Evolutionary conservation across 2,888 invertebrate genomes (phyloP), one percentile per base, ranked within the genome.

Genomic region (Beris chalybata): DNA sequence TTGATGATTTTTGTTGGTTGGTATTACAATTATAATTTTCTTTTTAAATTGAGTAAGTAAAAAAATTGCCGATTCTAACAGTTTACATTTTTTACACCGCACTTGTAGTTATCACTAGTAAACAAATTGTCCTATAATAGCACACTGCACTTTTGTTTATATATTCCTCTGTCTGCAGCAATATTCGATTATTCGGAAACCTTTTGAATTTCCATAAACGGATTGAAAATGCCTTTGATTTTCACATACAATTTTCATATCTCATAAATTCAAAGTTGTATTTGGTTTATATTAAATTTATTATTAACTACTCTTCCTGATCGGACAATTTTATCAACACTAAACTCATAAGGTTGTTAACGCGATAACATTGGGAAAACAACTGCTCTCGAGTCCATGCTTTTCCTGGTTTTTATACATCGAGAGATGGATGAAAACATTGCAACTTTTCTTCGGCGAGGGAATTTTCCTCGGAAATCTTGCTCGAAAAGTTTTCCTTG

Each of bases 361-460:
- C 64, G 56, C 55, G 64, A 55, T 64, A 55, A 55, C 54, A 53
- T 54, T 47, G 47, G 54, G 48, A 64, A 56, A 64, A 64, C 64
- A 64, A 64, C 55, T 64, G 64, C 64, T 64, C 64, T 64, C 64
- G 56, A 53, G 48, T 47, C n/a, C n/a, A 48, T 12, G 43, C n/a
- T 38, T 30, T 53, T 63, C 53, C 53, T 52, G 52, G 48, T 43
- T 53, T 63, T 63, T 63, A 63, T 63, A 63, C 43, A 63, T 52
- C 32, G 47, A 22, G 22, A 22, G 9, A 12, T 12, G 11, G 44
- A 44, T 11, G 44, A 44, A 11, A 44, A 44, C 9, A 44, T 44
- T 44, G 12, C 44, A 44, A 44, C 44, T 44, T 44, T 44, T 44
- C 44, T 44, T 44, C 44, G 9, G 9, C 11, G 9, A 11, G 44